Evolutionary conservation across 1,140 invertebrate genomes (phyloP).

Genomic region (Leptinotarsa defecta): DNA sequence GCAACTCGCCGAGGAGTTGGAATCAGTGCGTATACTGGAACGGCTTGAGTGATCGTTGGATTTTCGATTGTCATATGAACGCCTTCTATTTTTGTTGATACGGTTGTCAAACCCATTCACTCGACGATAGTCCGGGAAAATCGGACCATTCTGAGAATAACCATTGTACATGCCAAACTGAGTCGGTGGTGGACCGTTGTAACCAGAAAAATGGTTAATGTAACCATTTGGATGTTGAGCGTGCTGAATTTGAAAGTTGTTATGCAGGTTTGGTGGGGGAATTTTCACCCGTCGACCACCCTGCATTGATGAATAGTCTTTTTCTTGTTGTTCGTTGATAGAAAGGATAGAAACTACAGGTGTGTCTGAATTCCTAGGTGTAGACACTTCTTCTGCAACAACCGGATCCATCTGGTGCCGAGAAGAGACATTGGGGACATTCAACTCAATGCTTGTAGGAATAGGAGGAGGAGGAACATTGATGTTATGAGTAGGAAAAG

Average conservation of each 20-base stretch:
- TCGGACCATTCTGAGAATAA: not conserved
- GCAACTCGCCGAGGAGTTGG: slow-evolving; percentile 43
- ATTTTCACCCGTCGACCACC: slow-evolving; percentile 43
- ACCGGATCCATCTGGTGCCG: slow-evolving; percentile 22
- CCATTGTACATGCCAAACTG: not conserved
- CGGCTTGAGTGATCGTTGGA: slow-evolving; percentile 38
- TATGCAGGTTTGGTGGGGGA: slow-evolving; percentile 2
- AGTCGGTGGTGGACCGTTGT: not conserved
- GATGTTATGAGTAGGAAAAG: slow-evolving; percentile 10
- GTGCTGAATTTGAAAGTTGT: slow-evolving; percentile 19
- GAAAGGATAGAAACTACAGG: slow-evolving; percentile 53
- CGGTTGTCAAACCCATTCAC: slow-evolving; percentile 26
- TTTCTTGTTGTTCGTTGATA: slow-evolving; percentile 53
- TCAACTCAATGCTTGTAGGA: slow-evolving; percentile 18
- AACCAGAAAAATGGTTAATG: not conserved
- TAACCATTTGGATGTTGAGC: slow-evolving; percentile 26
- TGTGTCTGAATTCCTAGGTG: slow-evolving; percentile 35
- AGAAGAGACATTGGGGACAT: slow-evolving; percentile 23
- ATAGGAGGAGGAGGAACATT: slow-evolving; percentile 20
- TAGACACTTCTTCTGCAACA: slow-evolving; percentile 13
- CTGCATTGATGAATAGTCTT: slow-evolving; percentile 53
- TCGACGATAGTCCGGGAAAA: not conserved
- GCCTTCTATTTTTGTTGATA: slow-evolving; percentile 19
- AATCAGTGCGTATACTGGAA: slow-evolving; percentile 45
- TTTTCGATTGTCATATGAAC: slow-evolving; percentile 22